Base-by-base conservation (phyloP, 2,797 vertebrate species). In the Acipenser oxyrinchus region DNA sequence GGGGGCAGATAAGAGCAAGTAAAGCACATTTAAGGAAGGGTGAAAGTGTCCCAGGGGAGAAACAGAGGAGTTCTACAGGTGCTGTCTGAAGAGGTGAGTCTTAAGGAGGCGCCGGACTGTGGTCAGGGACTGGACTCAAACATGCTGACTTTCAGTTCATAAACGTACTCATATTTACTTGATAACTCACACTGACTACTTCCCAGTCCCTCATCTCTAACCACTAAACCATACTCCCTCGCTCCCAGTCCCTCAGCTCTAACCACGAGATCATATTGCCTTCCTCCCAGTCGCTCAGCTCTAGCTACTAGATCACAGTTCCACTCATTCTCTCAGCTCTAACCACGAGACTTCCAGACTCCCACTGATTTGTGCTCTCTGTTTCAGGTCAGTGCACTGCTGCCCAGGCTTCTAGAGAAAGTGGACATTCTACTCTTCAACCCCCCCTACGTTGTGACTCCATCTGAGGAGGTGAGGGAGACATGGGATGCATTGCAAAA, bases 391-490 rank as follows among this genome's bases (percentile, higher is more conserved):
- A 75, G 88, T 72, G 82, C 90, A 77, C 80, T 98, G 49, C 77
- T 93, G 70, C 92, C 94, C 7, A 86, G 91, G 69, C 65, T 99
- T 68, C 79, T 84, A 63, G 93, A 87, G 48, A 85, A 91, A 63
- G 93, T 98, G 69, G 95, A 97, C 8, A 83, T 98, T 9, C 85
- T 99, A 58, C 75, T 99, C 3, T 98, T 99, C 80, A 99, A 99
- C 72, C 96, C 96, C 12, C 96, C 95, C 0, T 98, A 98, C 0
- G 96, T 97, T 52, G 92, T 93, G 72, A 99, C 96, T 2, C 90
- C 94, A 2, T 87, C 94, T 70, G 91, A 92, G 71, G 96, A 99
- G 93, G 96, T 97, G 78, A 64, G 63, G 37, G 37, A 37, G 53
- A 55, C 53, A n/a, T 37, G 18, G 37, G 23, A 8, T 48, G 49